Base-by-base conservation (phyloP, 37 sponge, comb jelly and placozoan species). In the Chondrilla cf. caribensis region DNA sequence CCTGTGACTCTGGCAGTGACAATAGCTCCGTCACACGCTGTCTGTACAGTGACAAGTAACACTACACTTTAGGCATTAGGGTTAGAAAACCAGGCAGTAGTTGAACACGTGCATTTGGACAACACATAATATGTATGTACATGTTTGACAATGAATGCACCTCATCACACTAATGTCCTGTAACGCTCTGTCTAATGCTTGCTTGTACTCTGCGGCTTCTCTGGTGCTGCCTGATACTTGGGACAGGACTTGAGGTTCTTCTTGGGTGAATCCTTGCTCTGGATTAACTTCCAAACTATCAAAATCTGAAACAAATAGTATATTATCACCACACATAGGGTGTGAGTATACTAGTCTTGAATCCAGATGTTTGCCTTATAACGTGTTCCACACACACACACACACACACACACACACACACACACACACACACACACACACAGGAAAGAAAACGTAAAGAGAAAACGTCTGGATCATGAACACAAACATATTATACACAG, bases 161-260 rank as follows among this genome's bases (percentile, higher is more conserved):
- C 82, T 89, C 89, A 89, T 89, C 9, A 9, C 43, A 68, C 60
- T 58, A 24, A 89, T 42, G 25, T 89, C 89, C 21, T n/a, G 24
- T 2, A 82, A 59, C 15, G 89, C 89, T 33, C 54, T 75, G 7
- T 58, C n/a, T 21, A 84, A 76, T 41, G 85, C 81, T 37, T 36
- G 40, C 32, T 86, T 79, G 71, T 86, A 86, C 42, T 83, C 70
- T n/a, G 37, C 62, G 4, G 32, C 54, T 8, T 58, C 70, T 18
- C 36, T 21, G 14, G 15, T 67, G 36, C 57, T 17, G 11, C 57
- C 57, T 18, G 14, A 67, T 21, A 21, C 36, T 47, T 58, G 8
- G 19, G 35, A 79, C 84, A 1, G n/a, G n/a, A n/a, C n/a, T n/a
- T n/a, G n/a, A n/a, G n/a, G n/a, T n/a, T n/a, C n/a, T n/a, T n/a